Evolutionary conservation across 2,797 vertebrate genomes (phyloP).

Genomic region (Sebastolobus alascanus): DNA sequence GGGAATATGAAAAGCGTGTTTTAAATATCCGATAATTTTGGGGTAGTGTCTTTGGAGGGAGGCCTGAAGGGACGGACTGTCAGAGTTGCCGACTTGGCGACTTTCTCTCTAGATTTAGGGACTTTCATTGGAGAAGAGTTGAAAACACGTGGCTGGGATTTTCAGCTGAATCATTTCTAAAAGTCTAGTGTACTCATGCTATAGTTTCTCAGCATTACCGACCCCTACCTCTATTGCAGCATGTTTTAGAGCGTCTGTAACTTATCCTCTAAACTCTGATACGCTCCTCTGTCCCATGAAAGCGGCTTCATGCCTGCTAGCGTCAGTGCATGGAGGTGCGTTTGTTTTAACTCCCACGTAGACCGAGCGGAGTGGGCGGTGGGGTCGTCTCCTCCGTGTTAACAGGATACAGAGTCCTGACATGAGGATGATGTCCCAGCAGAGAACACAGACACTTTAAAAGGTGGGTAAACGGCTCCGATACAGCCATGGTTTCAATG

Average conservation of each 20-base stretch:
- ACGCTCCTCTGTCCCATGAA: background rate
- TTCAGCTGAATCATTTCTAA: too few relatives aligned
- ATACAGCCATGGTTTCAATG: background rate
- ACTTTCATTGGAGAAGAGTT: too few relatives aligned
- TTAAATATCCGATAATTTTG: too few relatives aligned
- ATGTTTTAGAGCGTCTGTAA: background rate
- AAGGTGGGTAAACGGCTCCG: background rate
- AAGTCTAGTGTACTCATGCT: too few relatives aligned
- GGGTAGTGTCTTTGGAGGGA: too few relatives aligned
- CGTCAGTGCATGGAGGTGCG: background rate
- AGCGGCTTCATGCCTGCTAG: background rate
- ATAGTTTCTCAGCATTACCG: too few relatives aligned
- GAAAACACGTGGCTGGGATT: too few relatives aligned
- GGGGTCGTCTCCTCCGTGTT: background rate
- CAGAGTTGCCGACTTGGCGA: too few relatives aligned
- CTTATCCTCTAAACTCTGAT: background rate
- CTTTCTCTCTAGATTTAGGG: too few relatives aligned
- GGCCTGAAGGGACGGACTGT: too few relatives aligned
- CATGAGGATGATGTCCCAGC: background rate
- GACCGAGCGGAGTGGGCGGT: background rate
- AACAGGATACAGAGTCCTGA: slow-evolving; percentile 2
- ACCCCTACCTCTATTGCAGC: too few relatives aligned
- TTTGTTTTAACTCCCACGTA: background rate
- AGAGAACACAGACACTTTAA: background rate
- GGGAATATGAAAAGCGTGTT: background rate